phyloP scores from a whole-genome alignment of 2,888 invertebrate species.

The Drosophila atripex region DNA sequence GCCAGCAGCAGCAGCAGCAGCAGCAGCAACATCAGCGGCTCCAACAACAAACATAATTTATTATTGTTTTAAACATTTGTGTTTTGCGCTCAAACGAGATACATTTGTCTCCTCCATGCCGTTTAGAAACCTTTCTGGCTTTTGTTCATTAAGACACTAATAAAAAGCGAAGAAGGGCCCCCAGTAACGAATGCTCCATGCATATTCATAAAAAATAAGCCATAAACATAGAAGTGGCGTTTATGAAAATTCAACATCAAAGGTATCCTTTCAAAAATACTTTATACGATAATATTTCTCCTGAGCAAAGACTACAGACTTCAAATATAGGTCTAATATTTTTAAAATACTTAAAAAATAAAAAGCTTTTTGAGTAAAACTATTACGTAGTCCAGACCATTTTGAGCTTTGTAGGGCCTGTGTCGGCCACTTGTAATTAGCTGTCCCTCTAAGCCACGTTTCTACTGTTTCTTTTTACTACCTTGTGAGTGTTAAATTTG shows the following conservation, averaged over 20 bases:
- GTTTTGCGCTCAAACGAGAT: conserved; percentile 79
- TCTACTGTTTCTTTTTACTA: conserved; percentile 52
- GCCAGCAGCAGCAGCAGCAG: conserved; percentile 47
- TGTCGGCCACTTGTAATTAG: conserved; percentile 76
- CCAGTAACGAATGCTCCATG: conserved; percentile 7
- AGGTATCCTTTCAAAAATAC: background rate
- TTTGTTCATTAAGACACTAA: conserved; percentile 75
- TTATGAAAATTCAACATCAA: conserved; percentile 9
- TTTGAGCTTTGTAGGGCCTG: conserved; percentile 22
- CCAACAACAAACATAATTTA: conserved; percentile 69
- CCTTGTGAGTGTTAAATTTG: conserved; percentile 71
- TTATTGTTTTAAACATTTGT: conserved; percentile 81
- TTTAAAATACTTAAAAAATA: too few species aligned
- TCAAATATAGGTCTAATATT: too few species aligned
- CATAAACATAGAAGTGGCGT: conserved; percentile 52
- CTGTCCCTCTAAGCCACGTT: conserved; percentile 68
- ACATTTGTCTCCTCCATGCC: conserved; percentile 66
- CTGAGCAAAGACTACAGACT: too few species aligned
- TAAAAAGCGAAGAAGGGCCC: conserved; percentile 31
- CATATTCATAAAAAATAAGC: conserved; percentile 21
- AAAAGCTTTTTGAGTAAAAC: too few species aligned
- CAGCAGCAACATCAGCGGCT: conserved; percentile 48
- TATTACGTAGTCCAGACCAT: too few species aligned
- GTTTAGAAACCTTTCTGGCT: conserved; percentile 40
- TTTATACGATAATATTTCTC: too few species aligned